Conservation (phyloP, 2,797 vertebrate species). For the Anas capensis region DNA sequence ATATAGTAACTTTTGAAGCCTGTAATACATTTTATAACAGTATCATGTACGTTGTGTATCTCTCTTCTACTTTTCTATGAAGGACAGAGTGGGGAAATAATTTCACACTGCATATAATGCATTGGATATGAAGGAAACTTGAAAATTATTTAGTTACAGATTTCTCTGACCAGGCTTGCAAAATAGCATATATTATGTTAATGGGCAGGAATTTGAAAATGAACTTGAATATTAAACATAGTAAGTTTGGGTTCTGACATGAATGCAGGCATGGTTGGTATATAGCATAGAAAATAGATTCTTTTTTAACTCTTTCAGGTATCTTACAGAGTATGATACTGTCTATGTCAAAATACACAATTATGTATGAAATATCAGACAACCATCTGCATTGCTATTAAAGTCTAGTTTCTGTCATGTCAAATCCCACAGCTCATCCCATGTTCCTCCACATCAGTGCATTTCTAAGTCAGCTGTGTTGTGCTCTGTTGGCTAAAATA, state of each 20-base stretch:
- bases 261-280: conserved; percentile 53
- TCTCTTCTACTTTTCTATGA: conserved; percentile 67
- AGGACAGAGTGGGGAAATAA: conserved; percentile 78
- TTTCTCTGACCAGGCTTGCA: conserved; percentile 84
- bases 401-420: not conserved
- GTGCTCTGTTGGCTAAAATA: not conserved
- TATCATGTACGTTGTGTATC: conserved; percentile 58
- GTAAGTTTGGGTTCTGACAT: conserved; percentile 78
- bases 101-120: conserved; percentile 85
- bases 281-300: conserved; percentile 55
- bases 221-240: conserved; percentile 82
- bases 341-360: not conserved
- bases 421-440: not conserved
- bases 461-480: not conserved
- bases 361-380: not conserved
- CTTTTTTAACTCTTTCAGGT: conserved; percentile 69
- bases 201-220: conserved; percentile 82
- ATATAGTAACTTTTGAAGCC: conserved; percentile 55
- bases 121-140: conserved; percentile 83
- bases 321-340: not conserved
- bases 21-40: conserved; percentile 57
- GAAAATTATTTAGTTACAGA: conserved; percentile 87
- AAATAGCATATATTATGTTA: conserved; percentile 84
- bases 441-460: not conserved
- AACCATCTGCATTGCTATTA: not conserved